These are phyloP conservation scores for Amphiprion clarkii DNA, from an alignment of 2,797 vertebrate species.

Conservation along the genomic window DNA sequence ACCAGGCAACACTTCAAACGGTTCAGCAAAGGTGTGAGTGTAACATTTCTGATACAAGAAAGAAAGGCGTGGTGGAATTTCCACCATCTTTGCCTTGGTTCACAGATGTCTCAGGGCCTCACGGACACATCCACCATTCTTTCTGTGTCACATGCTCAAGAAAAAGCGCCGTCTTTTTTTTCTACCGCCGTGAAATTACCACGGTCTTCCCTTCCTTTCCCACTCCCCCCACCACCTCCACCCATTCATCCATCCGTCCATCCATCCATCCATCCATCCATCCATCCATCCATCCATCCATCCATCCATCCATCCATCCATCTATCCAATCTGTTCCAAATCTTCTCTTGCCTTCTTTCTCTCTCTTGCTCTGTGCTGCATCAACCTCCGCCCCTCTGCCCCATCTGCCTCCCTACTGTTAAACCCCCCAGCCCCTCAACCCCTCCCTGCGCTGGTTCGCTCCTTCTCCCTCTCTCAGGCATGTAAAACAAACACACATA, in stretches of 20 bases:
- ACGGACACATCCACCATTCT: slow-evolving; percentile 61
- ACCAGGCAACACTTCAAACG: slow-evolving; percentile 1
- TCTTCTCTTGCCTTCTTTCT: slow-evolving; percentile 67
- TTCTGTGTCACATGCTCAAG: slow-evolving; percentile 64
- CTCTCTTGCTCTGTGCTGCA: slow-evolving; percentile 76
- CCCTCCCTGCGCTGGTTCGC: slow-evolving; percentile 75
- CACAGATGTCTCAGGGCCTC: slow-evolving; percentile 62
- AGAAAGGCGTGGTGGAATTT: slow-evolving; percentile 51
- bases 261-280: background rate
- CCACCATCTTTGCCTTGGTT: slow-evolving; percentile 65
- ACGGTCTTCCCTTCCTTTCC: slow-evolving; percentile 9
- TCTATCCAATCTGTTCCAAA: slow-evolving; percentile 66
- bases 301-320: slow-evolving; percentile 32
- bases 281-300: slow-evolving; percentile 27
- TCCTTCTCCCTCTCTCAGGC: slow-evolving; percentile 41
- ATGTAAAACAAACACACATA: slow-evolving; percentile 69
- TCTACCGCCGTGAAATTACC: slow-evolving; percentile 51
- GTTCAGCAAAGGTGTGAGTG: slow-evolving; percentile 28
- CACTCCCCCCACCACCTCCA: background rate
- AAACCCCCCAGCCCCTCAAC: slow-evolving; percentile 74
- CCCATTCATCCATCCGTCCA: too few relatives aligned
- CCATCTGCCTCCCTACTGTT: slow-evolving; percentile 83
- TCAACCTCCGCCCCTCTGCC: slow-evolving; percentile 86
- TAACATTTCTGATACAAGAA: slow-evolving; percentile 40
- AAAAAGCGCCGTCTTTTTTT: slow-evolving; percentile 48